Conservation (phyloP, 2,888 invertebrate genomes). For the Troides oblongomaculatus region DNA sequence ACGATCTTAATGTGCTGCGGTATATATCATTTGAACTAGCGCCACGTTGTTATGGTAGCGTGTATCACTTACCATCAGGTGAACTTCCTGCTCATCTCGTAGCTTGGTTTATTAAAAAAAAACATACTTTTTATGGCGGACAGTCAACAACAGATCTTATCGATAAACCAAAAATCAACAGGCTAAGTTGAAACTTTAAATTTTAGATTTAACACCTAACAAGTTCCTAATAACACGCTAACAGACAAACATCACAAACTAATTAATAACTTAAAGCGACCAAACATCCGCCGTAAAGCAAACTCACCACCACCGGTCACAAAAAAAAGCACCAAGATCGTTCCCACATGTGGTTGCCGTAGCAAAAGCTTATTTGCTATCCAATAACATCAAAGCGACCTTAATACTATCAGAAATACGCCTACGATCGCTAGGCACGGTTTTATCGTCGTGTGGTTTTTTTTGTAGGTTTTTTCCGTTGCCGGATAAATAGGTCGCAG, state of each 20-base stretch:
- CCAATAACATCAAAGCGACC: conserved; percentile 7
- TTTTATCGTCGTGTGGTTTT: conserved; percentile 33
- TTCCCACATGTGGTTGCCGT: conserved; percentile 61
- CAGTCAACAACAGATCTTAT: neutral
- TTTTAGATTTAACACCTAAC: conserved; percentile 36
- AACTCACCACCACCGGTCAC: conserved; percentile 55
- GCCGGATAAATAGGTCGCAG: conserved; percentile 76
- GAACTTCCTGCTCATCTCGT: too few species aligned
- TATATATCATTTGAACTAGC: too few species aligned
- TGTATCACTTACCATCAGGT: too few species aligned
- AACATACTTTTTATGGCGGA: neutral
- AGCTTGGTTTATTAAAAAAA: neutral
- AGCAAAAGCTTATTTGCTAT: conserved; percentile 33
- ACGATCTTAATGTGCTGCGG: too few species aligned
- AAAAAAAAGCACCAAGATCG: conserved; percentile 64
- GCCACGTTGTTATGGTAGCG: too few species aligned
- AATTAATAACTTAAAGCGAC: conserved; percentile 66
- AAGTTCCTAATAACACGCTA: conserved; percentile 47
- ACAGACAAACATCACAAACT: conserved; percentile 60
- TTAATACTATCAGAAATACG: conserved; percentile 29
- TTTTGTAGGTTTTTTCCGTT: conserved; percentile 52
- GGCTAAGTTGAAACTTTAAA: conserved; percentile 24
- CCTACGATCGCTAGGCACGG: conserved; percentile 27
- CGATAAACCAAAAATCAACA: conserved; percentile 7
- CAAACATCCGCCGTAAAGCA: conserved; percentile 70